phyloP scores from a whole-genome alignment of 2,888 invertebrate species.

The Troides aeacus region DNA sequence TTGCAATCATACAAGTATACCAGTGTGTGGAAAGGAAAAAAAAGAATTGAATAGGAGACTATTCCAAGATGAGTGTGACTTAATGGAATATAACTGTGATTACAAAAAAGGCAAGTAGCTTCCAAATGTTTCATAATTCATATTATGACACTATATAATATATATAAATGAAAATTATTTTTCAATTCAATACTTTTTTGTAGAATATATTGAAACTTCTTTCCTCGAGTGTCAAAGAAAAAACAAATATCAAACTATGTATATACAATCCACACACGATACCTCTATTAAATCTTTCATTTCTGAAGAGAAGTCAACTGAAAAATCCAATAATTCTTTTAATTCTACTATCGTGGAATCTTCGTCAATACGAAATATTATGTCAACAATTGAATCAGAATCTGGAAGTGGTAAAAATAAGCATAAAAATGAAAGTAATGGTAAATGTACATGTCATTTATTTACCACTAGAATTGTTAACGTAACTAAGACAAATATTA shows the following conservation, averaged over 20 bases:
- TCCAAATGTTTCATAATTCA: neutral
- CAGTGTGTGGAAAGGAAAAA: conserved; percentile 49
- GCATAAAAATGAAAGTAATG: neutral
- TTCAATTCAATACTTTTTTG: neutral
- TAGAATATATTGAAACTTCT: conserved; percentile 20
- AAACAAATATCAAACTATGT: neutral
- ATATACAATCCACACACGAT: neutral
- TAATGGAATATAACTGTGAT: conserved; percentile 63
- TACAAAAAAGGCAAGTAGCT: conserved; percentile 40
- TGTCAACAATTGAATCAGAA: neutral
- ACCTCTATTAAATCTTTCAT: neutral
- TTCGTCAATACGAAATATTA: neutral
- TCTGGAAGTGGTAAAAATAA: neutral
- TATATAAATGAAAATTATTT: too few relatives aligned
- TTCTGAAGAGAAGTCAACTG: neutral
- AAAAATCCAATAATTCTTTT: neutral
- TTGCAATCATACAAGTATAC: conserved; percentile 65
- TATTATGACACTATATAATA: neutral
- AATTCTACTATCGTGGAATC: neutral
- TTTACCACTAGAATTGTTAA: neutral
- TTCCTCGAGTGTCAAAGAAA: conserved; percentile 8
- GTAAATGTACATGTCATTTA: conserved; percentile 11
- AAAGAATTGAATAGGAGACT: conserved; percentile 37
- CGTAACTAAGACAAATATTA: neutral
- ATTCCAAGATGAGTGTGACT: conserved; percentile 62